phyloP scores from a whole-genome alignment of 2,113 vertebrate genomes.

The Ploceus nigricollis region DNA sequence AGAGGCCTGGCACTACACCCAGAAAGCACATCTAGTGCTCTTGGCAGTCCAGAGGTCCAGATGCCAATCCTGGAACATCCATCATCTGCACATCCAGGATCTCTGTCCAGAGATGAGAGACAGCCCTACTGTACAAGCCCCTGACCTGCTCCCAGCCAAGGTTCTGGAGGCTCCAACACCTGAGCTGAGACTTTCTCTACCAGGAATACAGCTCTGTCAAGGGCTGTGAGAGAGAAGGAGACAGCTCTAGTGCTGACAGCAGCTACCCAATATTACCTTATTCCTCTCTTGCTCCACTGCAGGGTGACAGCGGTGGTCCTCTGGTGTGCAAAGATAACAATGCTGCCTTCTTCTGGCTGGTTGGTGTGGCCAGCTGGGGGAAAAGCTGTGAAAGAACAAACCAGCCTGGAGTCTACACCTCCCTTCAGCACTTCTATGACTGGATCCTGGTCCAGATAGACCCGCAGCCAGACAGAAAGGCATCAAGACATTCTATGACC shows the following conservation, averaged over 20 bases:
- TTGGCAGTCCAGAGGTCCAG: neutral
- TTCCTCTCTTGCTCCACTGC: neutral
- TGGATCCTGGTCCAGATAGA: neutral
- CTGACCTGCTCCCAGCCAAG: neutral
- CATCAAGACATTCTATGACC: neutral
- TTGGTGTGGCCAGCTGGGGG: neutral
- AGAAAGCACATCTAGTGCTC: neutral
- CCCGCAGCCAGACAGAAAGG: fast-evolving
- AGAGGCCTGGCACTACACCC: neutral
- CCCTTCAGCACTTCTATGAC: neutral
- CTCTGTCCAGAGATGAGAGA: neutral
- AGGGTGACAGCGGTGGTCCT: neutral
- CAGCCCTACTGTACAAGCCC: neutral
- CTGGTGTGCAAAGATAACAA: neutral
- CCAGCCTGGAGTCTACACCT: neutral
- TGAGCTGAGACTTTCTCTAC: no score
- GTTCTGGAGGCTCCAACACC: neutral
- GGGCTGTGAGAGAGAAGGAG: neutral
- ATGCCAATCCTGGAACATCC: neutral
- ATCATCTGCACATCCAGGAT: neutral
- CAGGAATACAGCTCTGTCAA: neutral
- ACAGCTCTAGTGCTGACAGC: neutral
- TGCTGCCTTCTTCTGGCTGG: neutral
- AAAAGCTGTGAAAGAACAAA: neutral
- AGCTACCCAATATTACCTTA: neutral